These are phyloP conservation scores for Arion vulgaris DNA, from an alignment of 1,140 invertebrate species.

Conservation along the genomic window DNA sequence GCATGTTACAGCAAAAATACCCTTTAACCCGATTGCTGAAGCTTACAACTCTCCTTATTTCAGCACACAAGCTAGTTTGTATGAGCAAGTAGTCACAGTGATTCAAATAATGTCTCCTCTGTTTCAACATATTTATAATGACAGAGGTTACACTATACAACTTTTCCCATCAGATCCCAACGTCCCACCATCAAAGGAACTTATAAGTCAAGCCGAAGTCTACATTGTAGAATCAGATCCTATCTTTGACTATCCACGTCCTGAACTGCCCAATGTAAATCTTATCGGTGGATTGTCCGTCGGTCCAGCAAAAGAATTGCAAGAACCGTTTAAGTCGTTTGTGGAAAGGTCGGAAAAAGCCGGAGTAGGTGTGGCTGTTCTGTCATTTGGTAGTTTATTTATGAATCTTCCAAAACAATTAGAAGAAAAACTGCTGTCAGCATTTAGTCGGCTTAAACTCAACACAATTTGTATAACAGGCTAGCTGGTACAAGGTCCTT, in stretches of 20 bases:
- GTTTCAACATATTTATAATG: neutral
- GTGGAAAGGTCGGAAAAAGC: constrained; percentile 24
- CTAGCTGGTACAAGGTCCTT: too few relatives aligned
- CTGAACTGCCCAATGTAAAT: constrained; percentile 41
- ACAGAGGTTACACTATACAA: neutral
- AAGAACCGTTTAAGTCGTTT: constrained; percentile 32
- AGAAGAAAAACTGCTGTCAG: constrained; percentile 36
- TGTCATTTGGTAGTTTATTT: constrained; percentile 46
- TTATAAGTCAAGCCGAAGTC: constrained; percentile 29
- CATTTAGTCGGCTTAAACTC: constrained; percentile 3
- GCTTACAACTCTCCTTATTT: too few relatives aligned
- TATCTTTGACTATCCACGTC: constrained; percentile 49
- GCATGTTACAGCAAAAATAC: neutral
- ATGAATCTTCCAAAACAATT: constrained; percentile 26
- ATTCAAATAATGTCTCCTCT: too few relatives aligned
- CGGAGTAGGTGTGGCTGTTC: constrained; percentile 43
- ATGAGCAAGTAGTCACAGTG: too few relatives aligned
- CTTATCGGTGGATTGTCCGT: constrained; percentile 49
- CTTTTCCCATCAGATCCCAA: constrained; percentile 24
- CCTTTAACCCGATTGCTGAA: too few relatives aligned
- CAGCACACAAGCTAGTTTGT: too few relatives aligned
- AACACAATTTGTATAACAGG: constrained; percentile 36
- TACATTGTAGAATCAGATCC: constrained; percentile 47
- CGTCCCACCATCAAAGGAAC: neutral
- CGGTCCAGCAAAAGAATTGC: constrained; percentile 32